Percentiles rank a stretch among this genome's conserved stretches.
Conservation (phyloP, 37 sponge, comb jelly and placozoan genomes). For the Eunapius fragilis region DNA sequence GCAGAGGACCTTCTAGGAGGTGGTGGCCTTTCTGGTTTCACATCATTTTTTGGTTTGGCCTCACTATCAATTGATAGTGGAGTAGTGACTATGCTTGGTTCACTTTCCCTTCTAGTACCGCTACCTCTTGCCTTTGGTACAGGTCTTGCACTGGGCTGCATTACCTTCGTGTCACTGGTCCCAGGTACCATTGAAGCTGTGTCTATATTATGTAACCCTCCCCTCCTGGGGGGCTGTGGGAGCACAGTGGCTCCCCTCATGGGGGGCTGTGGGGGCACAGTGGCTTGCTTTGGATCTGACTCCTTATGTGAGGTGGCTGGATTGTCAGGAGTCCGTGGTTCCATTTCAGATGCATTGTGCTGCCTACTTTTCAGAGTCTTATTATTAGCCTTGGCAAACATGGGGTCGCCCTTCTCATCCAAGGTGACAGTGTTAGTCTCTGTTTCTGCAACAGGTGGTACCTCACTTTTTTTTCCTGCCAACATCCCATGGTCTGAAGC, state of each 20-base stretch:
- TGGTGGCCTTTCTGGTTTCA: neutral
- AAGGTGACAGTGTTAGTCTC: too few relatives aligned
- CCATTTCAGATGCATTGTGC: neutral
- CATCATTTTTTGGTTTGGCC: neutral
- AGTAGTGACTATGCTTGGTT: neutral
- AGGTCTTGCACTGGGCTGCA: neutral
- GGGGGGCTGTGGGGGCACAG: neutral
- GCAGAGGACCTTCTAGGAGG: neutral
- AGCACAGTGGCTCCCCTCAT: neutral
- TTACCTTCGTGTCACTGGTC: neutral
- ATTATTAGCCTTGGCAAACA: neutral
- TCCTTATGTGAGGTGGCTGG: neutral
- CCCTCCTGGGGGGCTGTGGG: neutral
- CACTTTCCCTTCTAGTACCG: neutral
- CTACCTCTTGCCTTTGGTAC: neutral
- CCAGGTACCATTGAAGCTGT: neutral
- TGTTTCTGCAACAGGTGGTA: neutral
- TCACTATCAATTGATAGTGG: neutral
- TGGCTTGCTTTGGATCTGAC: neutral
- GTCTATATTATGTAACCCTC: neutral
- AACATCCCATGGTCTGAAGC: too few relatives aligned
- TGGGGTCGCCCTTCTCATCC: too few relatives aligned
- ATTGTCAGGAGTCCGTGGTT: neutral
- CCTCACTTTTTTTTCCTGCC: too few relatives aligned
- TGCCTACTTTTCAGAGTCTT: neutral